These are phyloP conservation scores for Solenopsis fugax DNA, from an alignment of 1,140 invertebrate species.

Conservation along the genomic window DNA sequence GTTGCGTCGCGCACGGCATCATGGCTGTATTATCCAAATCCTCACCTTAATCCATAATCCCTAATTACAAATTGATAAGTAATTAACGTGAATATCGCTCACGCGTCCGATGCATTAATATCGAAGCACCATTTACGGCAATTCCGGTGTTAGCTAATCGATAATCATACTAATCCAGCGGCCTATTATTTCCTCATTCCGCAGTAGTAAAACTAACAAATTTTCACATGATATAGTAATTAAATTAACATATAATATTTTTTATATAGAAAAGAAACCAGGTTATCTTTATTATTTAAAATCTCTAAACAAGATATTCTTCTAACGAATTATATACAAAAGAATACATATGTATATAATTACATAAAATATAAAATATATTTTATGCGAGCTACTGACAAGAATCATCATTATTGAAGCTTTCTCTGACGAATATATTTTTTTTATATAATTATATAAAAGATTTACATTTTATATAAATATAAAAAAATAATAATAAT, in stretches of 20 bases:
- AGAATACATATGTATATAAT: background rate
- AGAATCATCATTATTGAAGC: no score
- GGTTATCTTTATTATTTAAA: background rate
- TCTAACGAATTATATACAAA: background rate
- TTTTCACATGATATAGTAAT: background rate
- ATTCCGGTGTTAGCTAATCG: conserved; percentile 48
- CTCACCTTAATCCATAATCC: conserved; percentile 61
- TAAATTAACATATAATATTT: background rate
- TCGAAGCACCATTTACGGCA: conserved; percentile 46
- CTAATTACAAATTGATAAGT: conserved; percentile 65
- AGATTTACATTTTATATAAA: no score
- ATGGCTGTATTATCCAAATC: conserved; percentile 48
- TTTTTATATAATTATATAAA: no score
- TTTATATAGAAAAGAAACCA: background rate
- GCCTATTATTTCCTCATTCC: conserved; percentile 24
- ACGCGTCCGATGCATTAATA: conserved; percentile 55
- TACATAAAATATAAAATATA: background rate
- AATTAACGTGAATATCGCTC: conserved; percentile 62
- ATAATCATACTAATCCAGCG: conserved; percentile 29
- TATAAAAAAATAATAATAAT: background rate
- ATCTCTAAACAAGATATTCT: background rate
- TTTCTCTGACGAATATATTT: no score
- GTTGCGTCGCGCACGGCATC: conserved; percentile 20
- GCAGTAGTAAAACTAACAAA: background rate
- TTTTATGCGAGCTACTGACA: no score